These are phyloP conservation scores for Orchestes rusci DNA, from an alignment of 2,888 invertebrate genomes.

Conservation along the genomic window DNA sequence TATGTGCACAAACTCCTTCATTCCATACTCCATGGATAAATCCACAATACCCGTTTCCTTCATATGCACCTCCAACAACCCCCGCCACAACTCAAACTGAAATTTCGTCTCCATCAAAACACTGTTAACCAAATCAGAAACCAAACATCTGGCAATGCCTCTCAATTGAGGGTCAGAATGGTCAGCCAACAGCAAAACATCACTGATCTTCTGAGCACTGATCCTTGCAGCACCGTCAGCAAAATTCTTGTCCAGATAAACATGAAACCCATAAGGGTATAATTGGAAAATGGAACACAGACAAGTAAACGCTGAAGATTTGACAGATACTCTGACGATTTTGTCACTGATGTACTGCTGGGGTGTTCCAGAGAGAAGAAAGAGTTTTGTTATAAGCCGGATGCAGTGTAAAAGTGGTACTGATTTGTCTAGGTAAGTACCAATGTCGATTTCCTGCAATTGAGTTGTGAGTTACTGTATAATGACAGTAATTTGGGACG, in stretches of 20 bases:
- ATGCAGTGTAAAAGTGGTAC: slow-evolving; percentile 64
- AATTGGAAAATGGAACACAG: slow-evolving; percentile 67
- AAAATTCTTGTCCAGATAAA: slow-evolving; percentile 56
- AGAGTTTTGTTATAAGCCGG: slow-evolving; percentile 63
- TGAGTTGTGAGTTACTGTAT: background rate
- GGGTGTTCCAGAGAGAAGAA: slow-evolving; percentile 60
- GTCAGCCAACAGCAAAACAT: slow-evolving; percentile 60
- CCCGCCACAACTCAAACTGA: slow-evolving; percentile 48
- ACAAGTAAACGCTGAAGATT: slow-evolving; percentile 78
- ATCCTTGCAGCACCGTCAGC: slow-evolving; percentile 18
- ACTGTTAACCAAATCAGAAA: slow-evolving; percentile 60
- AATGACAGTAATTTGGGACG: too few relatives aligned
- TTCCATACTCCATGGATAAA: slow-evolving; percentile 13
- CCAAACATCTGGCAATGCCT: slow-evolving; percentile 60
- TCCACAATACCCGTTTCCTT: too few relatives aligned
- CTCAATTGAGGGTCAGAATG: slow-evolving; percentile 79
- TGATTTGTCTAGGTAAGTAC: slow-evolving; percentile 56
- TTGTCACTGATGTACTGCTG: slow-evolving; percentile 59
- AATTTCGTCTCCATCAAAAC: slow-evolving; percentile 52
- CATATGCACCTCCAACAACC: background rate
- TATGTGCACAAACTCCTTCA: slow-evolving; percentile 25
- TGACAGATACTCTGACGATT: slow-evolving; percentile 79
- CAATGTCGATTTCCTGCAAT: slow-evolving; percentile 53
- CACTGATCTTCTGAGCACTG: slow-evolving; percentile 55
- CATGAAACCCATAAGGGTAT: slow-evolving; percentile 64